Conservation (phyloP, 2,797 vertebrate genomes). For the Antrozous pallidus region DNA sequence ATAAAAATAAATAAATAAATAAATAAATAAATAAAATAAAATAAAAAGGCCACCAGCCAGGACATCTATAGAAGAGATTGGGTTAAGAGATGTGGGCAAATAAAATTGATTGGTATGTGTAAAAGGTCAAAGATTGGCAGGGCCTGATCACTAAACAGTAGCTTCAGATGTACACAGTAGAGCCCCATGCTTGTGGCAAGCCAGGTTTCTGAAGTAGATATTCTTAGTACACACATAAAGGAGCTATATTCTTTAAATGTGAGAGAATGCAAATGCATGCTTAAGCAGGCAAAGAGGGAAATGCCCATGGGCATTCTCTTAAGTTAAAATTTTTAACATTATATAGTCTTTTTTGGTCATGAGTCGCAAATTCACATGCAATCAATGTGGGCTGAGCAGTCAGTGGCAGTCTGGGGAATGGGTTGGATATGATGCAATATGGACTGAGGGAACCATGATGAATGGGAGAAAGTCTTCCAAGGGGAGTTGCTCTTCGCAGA, state of each 20-base stretch:
- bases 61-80: background rate
- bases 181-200: background rate
- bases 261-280: background rate
- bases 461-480: background rate
- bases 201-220: background rate
- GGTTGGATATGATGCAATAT: background rate
- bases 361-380: background rate
- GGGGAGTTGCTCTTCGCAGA: background rate
- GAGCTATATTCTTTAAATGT: background rate
- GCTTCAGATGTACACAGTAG: background rate
- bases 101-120: background rate
- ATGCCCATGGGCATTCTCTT: background rate
- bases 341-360: background rate
- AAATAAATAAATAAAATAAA: background rate
- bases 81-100: background rate
- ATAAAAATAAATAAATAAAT: background rate
- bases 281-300: background rate
- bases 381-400: background rate
- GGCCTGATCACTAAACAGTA: background rate
- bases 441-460: background rate
- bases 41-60: background rate
- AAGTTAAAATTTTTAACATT: background rate
- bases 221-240: background rate
- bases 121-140: background rate
- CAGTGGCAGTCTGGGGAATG: background rate